Percentiles rank a stretch among this genome's conserved stretches.
Conservation (phyloP, 1,140 invertebrate species). For the Zelostemma sp. region DNA sequence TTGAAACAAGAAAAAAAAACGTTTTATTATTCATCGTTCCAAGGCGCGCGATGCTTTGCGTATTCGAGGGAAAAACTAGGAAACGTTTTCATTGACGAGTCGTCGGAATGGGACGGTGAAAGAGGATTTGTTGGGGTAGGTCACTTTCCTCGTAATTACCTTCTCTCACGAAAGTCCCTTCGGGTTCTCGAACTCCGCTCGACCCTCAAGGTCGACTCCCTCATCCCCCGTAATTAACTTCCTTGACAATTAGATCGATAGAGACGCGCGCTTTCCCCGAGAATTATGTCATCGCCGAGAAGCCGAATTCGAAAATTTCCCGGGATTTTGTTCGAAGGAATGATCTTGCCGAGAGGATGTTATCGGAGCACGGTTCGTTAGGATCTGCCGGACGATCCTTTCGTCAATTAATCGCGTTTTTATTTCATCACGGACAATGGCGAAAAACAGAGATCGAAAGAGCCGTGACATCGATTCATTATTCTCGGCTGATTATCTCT, state of each 20-base stretch:
- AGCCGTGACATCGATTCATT: constrained; percentile 36
- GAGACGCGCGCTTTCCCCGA: not conserved
- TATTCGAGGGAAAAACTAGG: constrained; percentile 3
- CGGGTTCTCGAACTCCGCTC: constrained; percentile 47
- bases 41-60: too few species aligned
- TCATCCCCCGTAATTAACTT: constrained; percentile 58
- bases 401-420: constrained; percentile 25
- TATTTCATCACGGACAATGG: constrained; percentile 2
- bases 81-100: constrained; percentile 53
- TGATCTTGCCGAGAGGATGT: not conserved
- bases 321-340: too few species aligned
- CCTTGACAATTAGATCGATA: constrained; percentile 61
- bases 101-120: constrained; percentile 35
- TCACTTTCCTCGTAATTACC: constrained; percentile 60
- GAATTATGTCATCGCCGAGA: too few species aligned
- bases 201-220: constrained; percentile 51
- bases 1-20: too few species aligned
- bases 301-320: too few species aligned
- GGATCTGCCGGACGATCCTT: constrained; percentile 10
- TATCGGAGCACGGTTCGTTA: constrained; percentile 4
- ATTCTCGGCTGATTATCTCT: constrained; percentile 20
- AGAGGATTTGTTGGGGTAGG: constrained; percentile 57
- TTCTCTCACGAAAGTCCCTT: constrained; percentile 57
- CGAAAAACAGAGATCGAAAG: constrained; percentile 21
- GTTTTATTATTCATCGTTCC: too few species aligned